Conservation (phyloP, 2,888 invertebrate genomes). For the Eilema griseolum region DNA sequence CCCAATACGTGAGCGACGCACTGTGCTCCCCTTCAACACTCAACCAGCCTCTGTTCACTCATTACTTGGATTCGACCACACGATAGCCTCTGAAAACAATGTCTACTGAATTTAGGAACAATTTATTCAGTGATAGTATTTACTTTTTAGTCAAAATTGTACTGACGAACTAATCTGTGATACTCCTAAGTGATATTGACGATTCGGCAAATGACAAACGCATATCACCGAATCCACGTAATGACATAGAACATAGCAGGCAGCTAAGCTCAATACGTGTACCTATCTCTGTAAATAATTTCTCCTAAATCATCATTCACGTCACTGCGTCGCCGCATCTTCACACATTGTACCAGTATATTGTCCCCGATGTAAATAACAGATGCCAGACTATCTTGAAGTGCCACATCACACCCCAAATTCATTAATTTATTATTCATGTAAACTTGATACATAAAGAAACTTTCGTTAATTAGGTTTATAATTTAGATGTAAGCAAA, state of each 20-base stretch:
- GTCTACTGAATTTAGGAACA: conserved; percentile 16
- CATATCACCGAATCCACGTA: conserved; percentile 69
- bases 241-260: conserved; percentile 73
- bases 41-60: conserved; percentile 76
- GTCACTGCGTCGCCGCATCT: conserved; percentile 55
- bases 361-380: conserved; percentile 71
- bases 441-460: conserved; percentile 74
- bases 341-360: conserved; percentile 48
- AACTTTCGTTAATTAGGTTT: conserved; percentile 81
- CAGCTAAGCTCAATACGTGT: conserved; percentile 72
- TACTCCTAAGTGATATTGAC: conserved; percentile 36
- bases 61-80: conserved; percentile 74
- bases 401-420: conserved; percentile 79
- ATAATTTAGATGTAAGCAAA: conserved; percentile 74
- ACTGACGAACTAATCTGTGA: conserved; percentile 54
- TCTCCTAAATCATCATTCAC: conserved; percentile 59
- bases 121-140: conserved; percentile 11
- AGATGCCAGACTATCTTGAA: conserved; percentile 60
- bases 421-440: conserved; percentile 86
- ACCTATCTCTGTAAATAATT: conserved; percentile 77
- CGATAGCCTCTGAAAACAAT: conserved; percentile 12
- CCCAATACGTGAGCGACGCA: conserved; percentile 77
- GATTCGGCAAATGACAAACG: conserved; percentile 32
- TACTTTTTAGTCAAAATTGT: conserved; percentile 43
- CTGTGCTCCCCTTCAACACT: conserved; percentile 41